Base-by-base conservation (phyloP, 2,888 invertebrate species). In the Amiota minor region DNA sequence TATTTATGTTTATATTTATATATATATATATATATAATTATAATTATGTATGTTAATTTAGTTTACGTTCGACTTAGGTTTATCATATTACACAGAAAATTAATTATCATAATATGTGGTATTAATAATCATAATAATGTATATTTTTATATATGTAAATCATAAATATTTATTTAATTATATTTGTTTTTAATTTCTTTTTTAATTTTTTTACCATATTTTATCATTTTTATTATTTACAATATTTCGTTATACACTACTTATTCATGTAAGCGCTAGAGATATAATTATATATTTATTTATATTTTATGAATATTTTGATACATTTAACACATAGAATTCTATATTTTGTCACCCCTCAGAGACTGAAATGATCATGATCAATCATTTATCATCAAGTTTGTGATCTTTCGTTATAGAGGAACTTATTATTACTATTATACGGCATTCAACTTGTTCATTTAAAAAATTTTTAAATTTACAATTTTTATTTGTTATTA, bases 381-480 rank as follows among this genome's bases (percentile, higher is more conserved):
- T 35, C 35, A 35, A 35, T n/a, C n/a, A n/a, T 35, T 6, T 6
- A 35, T 8, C 35, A 35, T 35, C 35, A 35, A 6, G 35, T 35
- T 35, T 35, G 6, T 35, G 35, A 35, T 78, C 77, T 69, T 83
- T 83, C 77, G 77, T 79, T 80, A 79, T 82, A 80, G 83, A 83
- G 83, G 83, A 83, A 83, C 83, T 85, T 85, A 83, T 77, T 78
- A 83, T 83, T 85, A 85, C 64, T 81, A 77, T 78, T 72, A 62
- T 73, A 23, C 23, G 23, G 1, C 23, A 23, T 35, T 35, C 35
- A 35, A 35, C 6, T 35, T 35, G 0, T 35, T 35, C 6, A 35
- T 35, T 35, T 35, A 6, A 35, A 35, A 35, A 35, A 6, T 75
- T 79, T 53, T 77, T 78, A 83, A 81, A 83, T 83, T 76, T 83